These are phyloP conservation scores for Mactromeris polynyma DNA, from an alignment of 2,888 invertebrate genomes.

Conservation along the genomic window DNA sequence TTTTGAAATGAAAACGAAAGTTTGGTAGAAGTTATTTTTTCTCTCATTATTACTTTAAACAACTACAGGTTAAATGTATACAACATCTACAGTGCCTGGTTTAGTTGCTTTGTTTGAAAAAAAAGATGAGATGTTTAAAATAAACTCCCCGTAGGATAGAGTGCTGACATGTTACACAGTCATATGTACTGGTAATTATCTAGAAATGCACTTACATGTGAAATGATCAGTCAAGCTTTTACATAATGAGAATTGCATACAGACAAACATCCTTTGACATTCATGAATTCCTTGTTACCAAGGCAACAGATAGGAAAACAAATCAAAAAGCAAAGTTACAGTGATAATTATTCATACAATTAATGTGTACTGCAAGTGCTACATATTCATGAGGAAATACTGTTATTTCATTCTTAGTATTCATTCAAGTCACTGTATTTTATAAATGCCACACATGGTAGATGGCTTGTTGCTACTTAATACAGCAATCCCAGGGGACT, in stretches of 20 bases:
- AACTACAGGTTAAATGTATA: slow-evolving; percentile 16
- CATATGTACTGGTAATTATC: not conserved
- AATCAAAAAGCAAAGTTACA: not conserved
- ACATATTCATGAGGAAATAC: too few relatives aligned
- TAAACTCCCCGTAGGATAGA: not conserved
- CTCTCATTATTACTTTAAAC: not conserved
- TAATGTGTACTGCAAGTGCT: too few relatives aligned
- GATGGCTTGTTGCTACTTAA: not conserved
- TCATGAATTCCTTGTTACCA: not conserved
- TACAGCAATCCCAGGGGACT: not conserved
- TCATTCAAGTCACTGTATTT: too few relatives aligned
- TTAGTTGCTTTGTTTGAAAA: not conserved
- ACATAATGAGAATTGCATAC: slow-evolving; percentile 17
- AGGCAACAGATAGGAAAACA: not conserved
- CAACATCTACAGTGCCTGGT: not conserved
- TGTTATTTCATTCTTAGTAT: too few relatives aligned
- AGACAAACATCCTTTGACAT: not conserved
- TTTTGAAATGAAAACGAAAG: not conserved
- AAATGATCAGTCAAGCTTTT: slow-evolving; percentile 6
- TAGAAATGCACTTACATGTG: not conserved
- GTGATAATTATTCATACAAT: not conserved
- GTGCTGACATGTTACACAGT: not conserved
- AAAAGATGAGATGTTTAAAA: not conserved
- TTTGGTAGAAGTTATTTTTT: slow-evolving; percentile 1
- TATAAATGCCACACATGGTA: not conserved